Conservation (phyloP, 2,888 invertebrate species). For the Dryocosmus kuriphilus region DNA sequence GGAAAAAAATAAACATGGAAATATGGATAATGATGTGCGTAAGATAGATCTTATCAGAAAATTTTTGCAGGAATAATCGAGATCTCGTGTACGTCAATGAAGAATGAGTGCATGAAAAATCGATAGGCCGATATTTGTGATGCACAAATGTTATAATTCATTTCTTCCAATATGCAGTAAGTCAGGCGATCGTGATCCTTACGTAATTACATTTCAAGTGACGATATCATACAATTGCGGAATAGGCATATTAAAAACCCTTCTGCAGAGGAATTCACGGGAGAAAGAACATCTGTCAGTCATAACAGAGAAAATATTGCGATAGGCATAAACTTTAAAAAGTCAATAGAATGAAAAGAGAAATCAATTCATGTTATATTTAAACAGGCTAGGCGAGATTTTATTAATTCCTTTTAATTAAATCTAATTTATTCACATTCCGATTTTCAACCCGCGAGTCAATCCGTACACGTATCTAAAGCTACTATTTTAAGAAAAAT, state of each 20-base stretch:
- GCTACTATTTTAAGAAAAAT: too few relatives aligned
- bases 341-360: too few relatives aligned
- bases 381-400: too few relatives aligned
- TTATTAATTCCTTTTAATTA: too few relatives aligned
- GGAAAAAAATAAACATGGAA: too few relatives aligned
- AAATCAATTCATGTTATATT: too few relatives aligned
- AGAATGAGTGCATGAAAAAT: not conserved
- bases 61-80: not conserved
- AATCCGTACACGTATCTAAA: too few relatives aligned
- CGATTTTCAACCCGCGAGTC: too few relatives aligned
- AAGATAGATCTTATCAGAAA: not conserved
- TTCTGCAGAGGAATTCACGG: not conserved
- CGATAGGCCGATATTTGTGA: not conserved
- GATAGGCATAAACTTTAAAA: not conserved
- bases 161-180: not conserved
- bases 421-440: too few relatives aligned
- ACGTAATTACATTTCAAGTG: not conserved
- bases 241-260: not conserved
- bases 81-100: not conserved
- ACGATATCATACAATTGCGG: constrained; percentile 14
- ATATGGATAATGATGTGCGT: too few relatives aligned
- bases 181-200: not conserved
- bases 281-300: constrained; percentile 12
- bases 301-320: constrained; percentile 9
- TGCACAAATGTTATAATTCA: not conserved